Conservation (phyloP, 2,888 invertebrate genomes). For the Phyllotreta striolata region DNA sequence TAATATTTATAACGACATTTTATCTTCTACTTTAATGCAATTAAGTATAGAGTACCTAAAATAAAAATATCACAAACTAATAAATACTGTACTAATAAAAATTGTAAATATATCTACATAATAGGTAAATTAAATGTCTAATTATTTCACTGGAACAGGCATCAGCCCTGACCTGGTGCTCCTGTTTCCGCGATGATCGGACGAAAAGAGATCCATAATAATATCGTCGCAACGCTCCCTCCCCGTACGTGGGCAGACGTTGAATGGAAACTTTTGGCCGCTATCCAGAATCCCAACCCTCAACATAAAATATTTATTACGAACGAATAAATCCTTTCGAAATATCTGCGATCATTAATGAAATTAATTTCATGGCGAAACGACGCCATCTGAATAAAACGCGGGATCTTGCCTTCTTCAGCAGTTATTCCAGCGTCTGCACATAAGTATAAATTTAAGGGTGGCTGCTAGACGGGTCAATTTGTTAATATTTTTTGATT, state of each 20-base stretch:
- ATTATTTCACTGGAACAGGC: too few species aligned
- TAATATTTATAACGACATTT: too few species aligned
- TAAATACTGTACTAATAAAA: too few species aligned
- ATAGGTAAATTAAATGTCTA: too few species aligned
- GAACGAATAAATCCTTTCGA: conserved; percentile 8
- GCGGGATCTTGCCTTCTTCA: background rate
- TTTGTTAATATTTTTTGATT: too few species aligned
- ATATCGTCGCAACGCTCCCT: conserved; percentile 14
- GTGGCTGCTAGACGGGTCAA: too few species aligned
- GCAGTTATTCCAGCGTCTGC: background rate
- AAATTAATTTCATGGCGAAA: conserved; percentile 9
- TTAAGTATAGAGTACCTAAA: too few species aligned
- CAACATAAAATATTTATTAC: conserved; percentile 10
- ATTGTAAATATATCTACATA: too few species aligned
- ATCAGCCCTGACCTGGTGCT: background rate
- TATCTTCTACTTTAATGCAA: too few species aligned
- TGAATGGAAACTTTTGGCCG: conserved; percentile 20
- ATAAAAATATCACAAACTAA: too few species aligned
- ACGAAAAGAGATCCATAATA: conserved; percentile 7
- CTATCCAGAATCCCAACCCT: conserved; percentile 15
- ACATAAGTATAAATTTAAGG: background rate
- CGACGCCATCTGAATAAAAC: conserved; percentile 6
- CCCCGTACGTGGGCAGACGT: conserved; percentile 21
- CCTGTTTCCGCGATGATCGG: background rate
- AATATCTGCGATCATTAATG: conserved; percentile 1